Conservation (phyloP, 2,113 vertebrate species). For the Catharus bicknelli region DNA sequence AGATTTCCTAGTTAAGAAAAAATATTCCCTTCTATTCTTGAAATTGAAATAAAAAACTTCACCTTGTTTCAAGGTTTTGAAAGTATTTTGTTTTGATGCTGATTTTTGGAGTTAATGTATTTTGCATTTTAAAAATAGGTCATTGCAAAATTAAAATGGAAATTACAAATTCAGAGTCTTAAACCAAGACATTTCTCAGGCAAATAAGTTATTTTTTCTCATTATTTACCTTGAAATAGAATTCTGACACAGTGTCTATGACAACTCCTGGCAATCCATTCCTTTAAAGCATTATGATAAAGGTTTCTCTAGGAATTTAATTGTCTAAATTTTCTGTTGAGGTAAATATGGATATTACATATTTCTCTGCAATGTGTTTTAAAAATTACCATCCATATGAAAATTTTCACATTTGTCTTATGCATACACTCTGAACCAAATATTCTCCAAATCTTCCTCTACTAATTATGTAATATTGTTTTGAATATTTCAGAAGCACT, state of each 20-base stretch:
- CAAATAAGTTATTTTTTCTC: neutral
- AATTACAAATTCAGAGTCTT: neutral
- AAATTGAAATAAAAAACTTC: accelerated
- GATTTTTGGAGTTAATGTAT: neutral
- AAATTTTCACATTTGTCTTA: conserved; percentile 15
- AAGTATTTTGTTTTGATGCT: neutral
- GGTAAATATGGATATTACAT: neutral
- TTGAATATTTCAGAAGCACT: neutral
- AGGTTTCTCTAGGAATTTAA: neutral
- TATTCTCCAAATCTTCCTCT: neutral
- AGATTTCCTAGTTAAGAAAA: neutral
- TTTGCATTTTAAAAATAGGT: neutral
- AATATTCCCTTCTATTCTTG: accelerated
- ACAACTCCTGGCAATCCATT: neutral
- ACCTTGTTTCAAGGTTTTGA: neutral
- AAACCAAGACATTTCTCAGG: neutral
- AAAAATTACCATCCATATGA: conserved; percentile 1
- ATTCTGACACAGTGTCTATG: neutral
- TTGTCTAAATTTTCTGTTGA: neutral
- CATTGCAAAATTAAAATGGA: neutral
- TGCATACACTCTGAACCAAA: neutral
- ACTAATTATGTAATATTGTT: neutral
- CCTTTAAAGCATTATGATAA: neutral
- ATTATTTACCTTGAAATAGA: neutral
- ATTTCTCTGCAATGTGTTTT: neutral